Evolutionary conservation across 1,140 invertebrate genomes (phyloP), one percentile per base, ranked within the genome.

Genomic region (Drosophila repletoides): DNA sequence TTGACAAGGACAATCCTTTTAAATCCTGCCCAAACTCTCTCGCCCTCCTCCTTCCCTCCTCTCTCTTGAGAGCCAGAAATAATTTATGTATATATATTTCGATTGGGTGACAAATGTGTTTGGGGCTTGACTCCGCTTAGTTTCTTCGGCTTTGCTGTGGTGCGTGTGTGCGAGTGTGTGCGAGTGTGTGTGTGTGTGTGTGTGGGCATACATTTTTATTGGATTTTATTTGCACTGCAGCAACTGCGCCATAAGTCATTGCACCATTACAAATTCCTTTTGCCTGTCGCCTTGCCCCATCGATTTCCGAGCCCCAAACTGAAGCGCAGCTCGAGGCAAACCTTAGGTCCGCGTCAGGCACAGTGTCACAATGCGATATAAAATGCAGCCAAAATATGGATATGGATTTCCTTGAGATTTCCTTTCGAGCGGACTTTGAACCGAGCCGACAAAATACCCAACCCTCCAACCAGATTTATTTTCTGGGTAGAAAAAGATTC

Each of bases 221-320:
- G 80, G 83, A 60, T 79, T 83, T 83, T 83, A 83, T 86, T 84
- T 79, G 53, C 28, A 74, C 65, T 83, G 79, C 79, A 84, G 79
- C 60, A 48, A 49, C 33, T 74, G 56, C 74, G 60, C 60, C 80
- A 73, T 79, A 75, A 80, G 80, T 84, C 80, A 84, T 86, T 84
- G 80, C 81, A 75, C 80, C 75, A 84, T 84, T 84, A 84, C 56
- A 68, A 75, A 86, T 86, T 86, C 71, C 75, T 69, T 84, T 75
- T 63, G 19, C 33, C 75, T 69, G 86, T 75, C 60, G 19, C 33
- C 52, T 10, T 38, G 31, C 21, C 19, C 77, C 61, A 83, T 83
- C 77, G 79, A 83, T 84, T 84, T 55, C 80, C 66, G 79, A 84
- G 60, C 5, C 7, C 38, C 40, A 6, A 60, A 19, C 33, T 31